These are phyloP conservation scores for Chrysodeixis includens DNA, from an alignment of 2,888 invertebrate species.

Conservation along the genomic window DNA sequence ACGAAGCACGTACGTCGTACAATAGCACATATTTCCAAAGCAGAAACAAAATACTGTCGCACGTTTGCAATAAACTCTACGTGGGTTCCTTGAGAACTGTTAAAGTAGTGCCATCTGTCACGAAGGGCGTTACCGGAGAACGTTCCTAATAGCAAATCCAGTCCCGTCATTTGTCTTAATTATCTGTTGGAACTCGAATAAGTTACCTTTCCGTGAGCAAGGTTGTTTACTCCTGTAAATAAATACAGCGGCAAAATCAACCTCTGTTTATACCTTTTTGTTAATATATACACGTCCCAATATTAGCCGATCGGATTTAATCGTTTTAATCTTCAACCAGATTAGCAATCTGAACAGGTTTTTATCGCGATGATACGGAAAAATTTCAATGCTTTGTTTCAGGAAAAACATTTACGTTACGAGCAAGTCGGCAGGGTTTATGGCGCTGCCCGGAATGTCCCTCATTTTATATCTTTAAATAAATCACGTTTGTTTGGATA, in stretches of 20 bases:
- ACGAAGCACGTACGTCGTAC: neutral
- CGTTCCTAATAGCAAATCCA: slow-evolving; percentile 19
- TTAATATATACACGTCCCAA: neutral
- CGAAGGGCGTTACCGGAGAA: slow-evolving; percentile 11
- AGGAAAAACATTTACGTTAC: slow-evolving; percentile 46
- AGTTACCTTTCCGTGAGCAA: neutral
- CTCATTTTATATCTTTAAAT: slow-evolving; percentile 53
- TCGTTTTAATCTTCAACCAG: neutral
- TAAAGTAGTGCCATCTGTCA: slow-evolving; percentile 30
- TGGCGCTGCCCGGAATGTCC: slow-evolving; percentile 24
- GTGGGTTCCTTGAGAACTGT: slow-evolving; percentile 22
- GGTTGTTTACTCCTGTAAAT: neutral
- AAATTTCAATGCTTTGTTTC: slow-evolving; percentile 26
- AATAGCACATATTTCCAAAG: slow-evolving; percentile 15
- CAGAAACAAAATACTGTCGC: slow-evolving; percentile 24
- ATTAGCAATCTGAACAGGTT: slow-evolving; percentile 10
- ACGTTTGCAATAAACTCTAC: slow-evolving; percentile 30
- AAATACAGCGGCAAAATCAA: neutral
- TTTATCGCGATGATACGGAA: slow-evolving; percentile 28
- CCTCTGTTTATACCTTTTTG: neutral
- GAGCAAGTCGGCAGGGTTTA: slow-evolving; percentile 21
- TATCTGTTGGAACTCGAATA: slow-evolving; percentile 13
- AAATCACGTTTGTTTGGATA: slow-evolving; percentile 48
- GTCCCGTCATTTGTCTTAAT: slow-evolving; percentile 40
- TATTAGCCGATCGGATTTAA: neutral